Evolutionary conservation across 2,797 vertebrate genomes (phyloP).

Genomic region (Falco columbarius): DNA sequence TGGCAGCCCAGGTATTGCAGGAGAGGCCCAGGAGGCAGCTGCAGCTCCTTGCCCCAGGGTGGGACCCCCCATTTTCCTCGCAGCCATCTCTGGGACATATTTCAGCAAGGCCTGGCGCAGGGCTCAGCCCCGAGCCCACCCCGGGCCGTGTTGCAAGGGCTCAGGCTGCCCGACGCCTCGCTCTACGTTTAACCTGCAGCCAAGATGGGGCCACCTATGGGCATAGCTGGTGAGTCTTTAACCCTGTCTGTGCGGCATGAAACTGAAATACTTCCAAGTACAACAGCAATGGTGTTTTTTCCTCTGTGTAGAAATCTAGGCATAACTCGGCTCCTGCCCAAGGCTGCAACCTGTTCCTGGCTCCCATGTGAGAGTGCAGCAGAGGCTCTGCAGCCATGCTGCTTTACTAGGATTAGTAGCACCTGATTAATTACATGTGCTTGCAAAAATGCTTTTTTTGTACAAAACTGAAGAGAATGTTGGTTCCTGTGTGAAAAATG

Average conservation of each 20-base stretch:
- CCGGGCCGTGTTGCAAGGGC: rapidly evolving
- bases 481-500: background rate
- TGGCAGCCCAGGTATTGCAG: background rate
- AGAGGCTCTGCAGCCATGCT: background rate
- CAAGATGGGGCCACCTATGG: rapidly evolving
- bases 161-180: rapidly evolving
- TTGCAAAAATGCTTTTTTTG: background rate
- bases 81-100: rapidly evolving
- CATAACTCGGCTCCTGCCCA: rapidly evolving
- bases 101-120: background rate
- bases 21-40: background rate
- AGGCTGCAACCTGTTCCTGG: rapidly evolving
- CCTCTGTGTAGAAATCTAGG: rapidly evolving
- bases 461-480: rapidly evolving
- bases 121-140: rapidly evolving
- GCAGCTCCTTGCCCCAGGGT: rapidly evolving
- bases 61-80: too few relatives aligned
- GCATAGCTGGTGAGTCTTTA: rapidly evolving
- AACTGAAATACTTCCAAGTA: rapidly evolving
- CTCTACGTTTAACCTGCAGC: background rate
- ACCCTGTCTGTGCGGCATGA: rapidly evolving
- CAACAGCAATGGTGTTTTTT: rapidly evolving
- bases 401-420: too few relatives aligned
- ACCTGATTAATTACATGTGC: rapidly evolving
- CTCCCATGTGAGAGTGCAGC: rapidly evolving